A percentile compares a stretch with the other conserved stretches of the same genome.
Evolutionary conservation across 2,113 vertebrate species (phyloP).

Genomic region (Heterochromis multidens): DNA sequence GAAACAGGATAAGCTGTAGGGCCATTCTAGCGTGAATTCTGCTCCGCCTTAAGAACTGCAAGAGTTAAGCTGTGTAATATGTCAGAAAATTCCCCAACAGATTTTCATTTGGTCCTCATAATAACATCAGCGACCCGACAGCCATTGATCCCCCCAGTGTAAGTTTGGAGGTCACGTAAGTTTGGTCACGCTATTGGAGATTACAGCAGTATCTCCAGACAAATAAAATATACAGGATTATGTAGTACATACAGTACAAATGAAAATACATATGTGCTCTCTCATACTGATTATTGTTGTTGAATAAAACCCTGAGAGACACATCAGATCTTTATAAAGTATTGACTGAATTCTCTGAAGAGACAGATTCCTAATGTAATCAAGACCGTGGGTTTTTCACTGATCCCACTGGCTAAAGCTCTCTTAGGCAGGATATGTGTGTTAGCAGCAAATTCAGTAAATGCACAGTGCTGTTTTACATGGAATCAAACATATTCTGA

Average conservation of each 20-base stretch:
- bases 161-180: not conserved
- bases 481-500: not conserved
- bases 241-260: not conserved
- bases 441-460: not conserved
- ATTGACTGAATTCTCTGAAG: not conserved
- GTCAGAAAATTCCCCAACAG: constrained; percentile 16
- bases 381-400: not conserved
- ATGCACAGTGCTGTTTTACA: not conserved
- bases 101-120: constrained; percentile 2
- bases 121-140: not conserved
- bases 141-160: constrained; percentile 17
- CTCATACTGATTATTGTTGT: not conserved
- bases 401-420: not conserved
- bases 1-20: not conserved
- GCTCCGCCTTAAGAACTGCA: not conserved
- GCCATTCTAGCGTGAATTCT: not conserved
- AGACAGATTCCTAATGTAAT: not conserved
- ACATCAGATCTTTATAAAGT: not conserved
- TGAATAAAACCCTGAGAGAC: not conserved
- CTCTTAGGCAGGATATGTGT: not conserved
- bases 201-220: constrained; percentile 11
- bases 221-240: constrained; percentile 11
- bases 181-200: constrained; percentile 25
- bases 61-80: constrained; percentile 30
- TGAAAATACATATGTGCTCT: constrained; percentile 29